Conservation (phyloP, 2,797 vertebrate species). For the Chrysocyon brachyurus region DNA sequence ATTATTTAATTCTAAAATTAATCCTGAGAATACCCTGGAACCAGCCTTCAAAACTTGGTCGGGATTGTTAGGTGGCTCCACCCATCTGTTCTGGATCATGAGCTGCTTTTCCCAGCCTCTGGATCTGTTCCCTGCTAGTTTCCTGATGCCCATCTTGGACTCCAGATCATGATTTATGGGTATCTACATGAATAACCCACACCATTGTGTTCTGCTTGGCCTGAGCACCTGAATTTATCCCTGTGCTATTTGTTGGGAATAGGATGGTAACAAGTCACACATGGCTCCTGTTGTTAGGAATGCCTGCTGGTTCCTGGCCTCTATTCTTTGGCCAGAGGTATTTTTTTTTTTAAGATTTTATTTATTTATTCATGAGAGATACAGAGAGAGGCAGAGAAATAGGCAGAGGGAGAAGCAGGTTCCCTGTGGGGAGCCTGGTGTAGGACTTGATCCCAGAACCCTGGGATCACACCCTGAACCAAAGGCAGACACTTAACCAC, state of each 20-base stretch:
- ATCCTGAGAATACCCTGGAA: not conserved
- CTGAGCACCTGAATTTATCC: not conserved
- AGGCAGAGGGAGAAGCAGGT: too few relatives aligned
- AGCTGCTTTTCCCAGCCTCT: not conserved
- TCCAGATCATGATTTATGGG: not conserved
- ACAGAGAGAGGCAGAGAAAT: too few relatives aligned
- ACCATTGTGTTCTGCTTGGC: not conserved
- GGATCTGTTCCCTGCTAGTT: conserved; percentile 1
- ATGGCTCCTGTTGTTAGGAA: not conserved
- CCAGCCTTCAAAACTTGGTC: not conserved
- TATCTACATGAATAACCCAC: not conserved
- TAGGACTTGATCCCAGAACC: too few relatives aligned
- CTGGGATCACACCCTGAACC: too few relatives aligned
- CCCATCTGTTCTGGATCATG: not conserved
- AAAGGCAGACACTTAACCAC: too few relatives aligned
- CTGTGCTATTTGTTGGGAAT: not conserved
- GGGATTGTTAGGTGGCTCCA: not conserved
- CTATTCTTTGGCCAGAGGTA: not conserved
- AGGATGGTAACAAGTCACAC: not conserved
- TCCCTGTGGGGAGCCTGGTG: too few relatives aligned
- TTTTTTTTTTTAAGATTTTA: too few relatives aligned
- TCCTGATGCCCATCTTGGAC: not conserved
- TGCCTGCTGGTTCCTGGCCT: not conserved
- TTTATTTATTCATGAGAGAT: too few relatives aligned
- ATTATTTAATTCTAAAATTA: not conserved